A percentile compares a stretch with the other conserved stretches of the same genome.
phyloP scores from a whole-genome alignment of 2,113 vertebrate species.

The Corythaixoides concolor region DNA sequence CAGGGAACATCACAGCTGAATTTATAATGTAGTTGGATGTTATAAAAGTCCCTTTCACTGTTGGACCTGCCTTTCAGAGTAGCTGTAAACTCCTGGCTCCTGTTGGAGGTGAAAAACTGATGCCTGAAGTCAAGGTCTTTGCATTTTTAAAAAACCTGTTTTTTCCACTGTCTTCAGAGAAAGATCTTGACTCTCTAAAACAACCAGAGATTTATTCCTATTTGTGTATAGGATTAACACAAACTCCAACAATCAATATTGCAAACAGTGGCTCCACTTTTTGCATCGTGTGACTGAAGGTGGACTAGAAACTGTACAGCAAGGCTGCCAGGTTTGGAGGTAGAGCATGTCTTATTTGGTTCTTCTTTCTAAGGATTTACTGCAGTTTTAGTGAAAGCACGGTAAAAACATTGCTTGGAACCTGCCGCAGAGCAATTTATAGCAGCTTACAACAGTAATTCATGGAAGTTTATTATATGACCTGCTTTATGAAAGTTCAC shows the following conservation, averaged over 20 bases:
- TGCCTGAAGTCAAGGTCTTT: neutral
- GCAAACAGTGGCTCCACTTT: neutral
- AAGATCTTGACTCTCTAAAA: neutral
- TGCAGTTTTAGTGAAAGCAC: neutral
- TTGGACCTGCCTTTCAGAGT: neutral
- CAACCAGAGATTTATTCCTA: neutral
- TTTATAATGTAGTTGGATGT: neutral
- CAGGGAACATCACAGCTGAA: neutral
- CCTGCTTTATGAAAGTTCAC: constrained; percentile 10
- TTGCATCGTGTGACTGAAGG: neutral
- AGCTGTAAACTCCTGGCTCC: neutral
- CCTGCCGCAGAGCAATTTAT: neutral
- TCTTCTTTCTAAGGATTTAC: neutral
- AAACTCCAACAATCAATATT: neutral
- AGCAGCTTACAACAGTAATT: constrained; percentile 14
- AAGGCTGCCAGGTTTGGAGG: neutral
- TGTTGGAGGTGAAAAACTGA: neutral
- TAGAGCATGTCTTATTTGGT: neutral
- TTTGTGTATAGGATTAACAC: neutral
- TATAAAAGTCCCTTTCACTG: neutral
- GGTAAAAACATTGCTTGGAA: neutral
- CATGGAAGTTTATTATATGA: constrained; percentile 13
- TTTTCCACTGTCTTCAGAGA: neutral
- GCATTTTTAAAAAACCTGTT: neutral
- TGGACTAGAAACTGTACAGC: neutral